phyloP scores from a whole-genome alignment of 2,113 vertebrate genomes.

The Donacobius atricapilla region DNA sequence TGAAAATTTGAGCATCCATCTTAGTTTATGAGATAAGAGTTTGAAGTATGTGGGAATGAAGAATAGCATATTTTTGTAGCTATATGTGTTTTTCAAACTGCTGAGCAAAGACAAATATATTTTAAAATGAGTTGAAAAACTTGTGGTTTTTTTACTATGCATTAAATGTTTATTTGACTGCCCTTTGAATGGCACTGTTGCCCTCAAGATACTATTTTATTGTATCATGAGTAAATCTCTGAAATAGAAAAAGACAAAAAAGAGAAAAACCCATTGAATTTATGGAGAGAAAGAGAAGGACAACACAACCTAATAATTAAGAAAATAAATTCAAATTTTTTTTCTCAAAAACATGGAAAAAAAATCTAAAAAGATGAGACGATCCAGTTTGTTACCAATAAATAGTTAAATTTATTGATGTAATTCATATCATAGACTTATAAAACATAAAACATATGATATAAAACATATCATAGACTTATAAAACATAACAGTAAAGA shows the following conservation, averaged over 20 bases:
- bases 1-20: not conserved
- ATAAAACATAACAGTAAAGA: not conserved
- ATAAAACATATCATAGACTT: not conserved
- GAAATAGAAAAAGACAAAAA: not conserved
- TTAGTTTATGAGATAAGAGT: not conserved
- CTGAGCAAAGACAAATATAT: no score
- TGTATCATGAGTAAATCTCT: not conserved
- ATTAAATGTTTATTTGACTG: not conserved
- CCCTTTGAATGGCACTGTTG: not conserved
- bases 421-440: not conserved
- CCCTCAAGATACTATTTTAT: not conserved
- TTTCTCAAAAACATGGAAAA: not conserved
- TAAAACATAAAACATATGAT: rapidly evolving
- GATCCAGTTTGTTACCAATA: not conserved
- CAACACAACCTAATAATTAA: not conserved
- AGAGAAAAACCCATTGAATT: rapidly evolving
- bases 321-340: not conserved
- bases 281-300: not conserved
- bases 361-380: not conserved
- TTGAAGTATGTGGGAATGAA: not conserved
- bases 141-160: rapidly evolving
- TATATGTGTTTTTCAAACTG: not conserved
- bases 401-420: not conserved
- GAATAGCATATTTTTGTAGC: not conserved
- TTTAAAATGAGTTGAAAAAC: not conserved